A percentile compares a stretch with the other conserved stretches of the same genome.
phyloP scores from a whole-genome alignment of 2,113 vertebrate genomes.

The Xyrauchen texanus region DNA sequence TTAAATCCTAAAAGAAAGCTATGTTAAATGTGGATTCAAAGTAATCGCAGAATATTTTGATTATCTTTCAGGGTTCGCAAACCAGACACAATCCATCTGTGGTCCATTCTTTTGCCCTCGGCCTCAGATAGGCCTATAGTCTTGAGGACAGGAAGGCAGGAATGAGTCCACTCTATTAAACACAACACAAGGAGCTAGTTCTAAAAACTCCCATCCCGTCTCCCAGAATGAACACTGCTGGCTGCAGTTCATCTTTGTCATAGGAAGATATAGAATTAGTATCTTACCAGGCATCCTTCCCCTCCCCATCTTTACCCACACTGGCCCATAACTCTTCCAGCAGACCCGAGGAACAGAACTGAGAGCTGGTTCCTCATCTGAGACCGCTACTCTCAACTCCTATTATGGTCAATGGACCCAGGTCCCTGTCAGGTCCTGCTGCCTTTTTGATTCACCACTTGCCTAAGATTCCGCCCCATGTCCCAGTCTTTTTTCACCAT shows the following conservation, averaged over 20 bases:
- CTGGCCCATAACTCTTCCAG: constrained; percentile 48
- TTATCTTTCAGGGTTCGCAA: neutral
- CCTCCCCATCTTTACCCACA: constrained; percentile 17
- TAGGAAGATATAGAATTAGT: constrained; percentile 35
- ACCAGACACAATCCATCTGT: constrained; percentile 28
- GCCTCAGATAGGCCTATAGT: constrained; percentile 47
- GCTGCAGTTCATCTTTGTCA: constrained; percentile 51
- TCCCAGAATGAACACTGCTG: constrained; percentile 39
- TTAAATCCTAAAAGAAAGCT: neutral
- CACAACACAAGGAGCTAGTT: constrained; percentile 2
- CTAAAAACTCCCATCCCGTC: constrained; percentile 29
- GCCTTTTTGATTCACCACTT: constrained; percentile 52
- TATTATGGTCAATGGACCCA: constrained; percentile 60
- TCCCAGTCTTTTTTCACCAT: constrained; percentile 54
- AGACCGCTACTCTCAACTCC: constrained; percentile 53
- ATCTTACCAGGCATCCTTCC: constrained; percentile 37
- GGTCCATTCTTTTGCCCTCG: constrained; percentile 5
- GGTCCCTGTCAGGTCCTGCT: constrained; percentile 53
- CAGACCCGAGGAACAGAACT: constrained; percentile 32
- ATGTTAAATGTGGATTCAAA: neutral
- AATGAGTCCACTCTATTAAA: constrained; percentile 28
- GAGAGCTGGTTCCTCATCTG: constrained; percentile 41
- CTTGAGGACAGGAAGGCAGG: constrained; percentile 40
- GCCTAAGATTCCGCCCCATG: constrained; percentile 48
- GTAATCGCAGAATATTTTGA: constrained; percentile 24